These are phyloP conservation scores for Sisyra nigra DNA, from an alignment of 2,888 invertebrate species.

Conservation along the genomic window DNA sequence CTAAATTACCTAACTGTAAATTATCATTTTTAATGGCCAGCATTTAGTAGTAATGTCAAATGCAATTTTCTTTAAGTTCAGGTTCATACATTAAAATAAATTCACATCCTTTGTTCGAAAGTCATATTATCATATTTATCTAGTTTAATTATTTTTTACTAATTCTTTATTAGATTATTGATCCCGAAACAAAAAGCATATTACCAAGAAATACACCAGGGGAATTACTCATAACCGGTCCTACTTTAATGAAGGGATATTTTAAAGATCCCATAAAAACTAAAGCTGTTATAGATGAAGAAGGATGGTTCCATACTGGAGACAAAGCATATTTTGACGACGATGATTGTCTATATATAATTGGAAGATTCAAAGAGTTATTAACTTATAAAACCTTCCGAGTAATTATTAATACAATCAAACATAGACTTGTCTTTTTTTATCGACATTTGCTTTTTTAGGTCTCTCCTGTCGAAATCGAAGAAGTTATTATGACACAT, in stretches of 20 bases:
- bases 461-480: neutral
- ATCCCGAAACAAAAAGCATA: neutral
- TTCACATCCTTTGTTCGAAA: too few relatives aligned
- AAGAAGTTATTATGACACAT: neutral
- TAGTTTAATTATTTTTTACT: neutral
- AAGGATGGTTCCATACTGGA: slow-evolving; percentile 1
- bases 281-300: neutral
- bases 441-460: neutral
- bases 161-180: neutral
- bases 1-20: too few relatives aligned
- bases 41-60: too few relatives aligned
- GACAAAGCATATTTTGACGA: neutral
- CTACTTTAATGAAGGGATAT: neutral
- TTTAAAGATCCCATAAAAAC: neutral
- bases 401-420: neutral
- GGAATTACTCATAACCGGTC: neutral
- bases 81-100: too few relatives aligned
- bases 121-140: too few relatives aligned
- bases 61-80: too few relatives aligned
- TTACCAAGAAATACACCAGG: neutral
- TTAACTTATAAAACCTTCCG: neutral
- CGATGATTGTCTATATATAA: slow-evolving; percentile 3
- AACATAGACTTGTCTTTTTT: too few relatives aligned
- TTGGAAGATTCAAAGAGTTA: slow-evolving; percentile 1
- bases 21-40: too few relatives aligned